These are phyloP conservation scores for Fundulus diaphanus DNA, from an alignment of 2,797 vertebrate species.

Conservation along the genomic window DNA sequence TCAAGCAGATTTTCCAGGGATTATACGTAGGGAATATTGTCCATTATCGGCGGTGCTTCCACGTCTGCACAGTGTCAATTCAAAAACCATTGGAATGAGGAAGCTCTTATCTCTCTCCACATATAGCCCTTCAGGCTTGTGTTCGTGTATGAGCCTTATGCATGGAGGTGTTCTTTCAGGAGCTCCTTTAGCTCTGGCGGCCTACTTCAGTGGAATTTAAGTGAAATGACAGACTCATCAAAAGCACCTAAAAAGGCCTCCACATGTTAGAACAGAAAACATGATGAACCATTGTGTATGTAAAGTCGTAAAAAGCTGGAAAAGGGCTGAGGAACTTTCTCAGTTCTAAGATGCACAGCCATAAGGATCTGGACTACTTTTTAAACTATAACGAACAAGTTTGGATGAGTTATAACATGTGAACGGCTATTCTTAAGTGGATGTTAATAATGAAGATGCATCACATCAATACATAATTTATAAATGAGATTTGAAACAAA, in stretches of 20 bases:
- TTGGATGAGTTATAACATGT: not conserved
- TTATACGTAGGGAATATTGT: conserved; percentile 74
- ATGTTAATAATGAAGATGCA: not conserved
- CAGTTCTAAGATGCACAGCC: not conserved
- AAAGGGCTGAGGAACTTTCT: not conserved
- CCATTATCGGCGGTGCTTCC: conserved; percentile 61
- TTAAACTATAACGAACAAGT: not conserved
- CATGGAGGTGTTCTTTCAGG: conserved; percentile 67
- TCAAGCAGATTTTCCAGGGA: conserved; percentile 74
- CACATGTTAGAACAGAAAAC: conserved; percentile 15
- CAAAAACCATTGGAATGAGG: conserved; percentile 54
- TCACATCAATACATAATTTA: not conserved
- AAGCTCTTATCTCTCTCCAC: conserved; percentile 69
- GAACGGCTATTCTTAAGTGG: not conserved
- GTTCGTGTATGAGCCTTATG: conserved; percentile 46
- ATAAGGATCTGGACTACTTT: not conserved
- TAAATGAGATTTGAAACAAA: not conserved
- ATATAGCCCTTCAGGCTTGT: conserved; percentile 66
- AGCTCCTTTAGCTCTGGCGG: conserved; percentile 53
- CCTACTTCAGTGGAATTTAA: conserved; percentile 41
- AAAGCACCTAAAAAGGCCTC: conserved; percentile 21
- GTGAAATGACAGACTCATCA: conserved; percentile 40
- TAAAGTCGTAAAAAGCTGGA: not conserved
- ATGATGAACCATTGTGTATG: not conserved
- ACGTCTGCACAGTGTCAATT: conserved; percentile 66